Evolutionary conservation across 2,797 vertebrate genomes (phyloP).

Genomic region (Cyprinella venusta): DNA sequence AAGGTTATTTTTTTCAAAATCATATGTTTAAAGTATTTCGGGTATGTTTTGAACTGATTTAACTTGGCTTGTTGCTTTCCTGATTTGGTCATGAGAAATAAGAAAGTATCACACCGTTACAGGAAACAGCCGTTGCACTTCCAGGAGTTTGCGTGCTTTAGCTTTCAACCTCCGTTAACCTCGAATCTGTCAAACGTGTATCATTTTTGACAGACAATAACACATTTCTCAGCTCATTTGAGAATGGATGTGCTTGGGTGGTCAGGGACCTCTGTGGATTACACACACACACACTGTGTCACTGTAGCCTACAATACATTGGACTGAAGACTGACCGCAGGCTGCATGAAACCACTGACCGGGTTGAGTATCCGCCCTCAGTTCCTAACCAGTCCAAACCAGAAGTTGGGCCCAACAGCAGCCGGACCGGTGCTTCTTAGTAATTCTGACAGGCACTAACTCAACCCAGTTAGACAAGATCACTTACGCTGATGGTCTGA

Average conservation of each 20-base stretch:
- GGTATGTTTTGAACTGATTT: background rate
- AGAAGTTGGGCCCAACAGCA: conserved; percentile 41
- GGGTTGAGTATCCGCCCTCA: conserved; percentile 59
- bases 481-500: background rate
- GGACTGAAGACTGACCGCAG: conserved; percentile 65
- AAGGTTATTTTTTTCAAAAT: background rate
- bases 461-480: conserved; percentile 7
- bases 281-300: conserved; percentile 57
- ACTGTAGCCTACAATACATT: conserved; percentile 56
- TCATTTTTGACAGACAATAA: conserved; percentile 62
- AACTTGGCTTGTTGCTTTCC: background rate
- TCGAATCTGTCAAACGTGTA: conserved; percentile 60
- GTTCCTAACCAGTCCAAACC: conserved; percentile 53
- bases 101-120: conserved; percentile 39
- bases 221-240: conserved; percentile 62
- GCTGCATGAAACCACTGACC: conserved; percentile 63
- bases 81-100: conserved; percentile 37
- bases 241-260: conserved; percentile 62
- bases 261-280: conserved; percentile 55
- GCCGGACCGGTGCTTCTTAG: conserved; percentile 33
- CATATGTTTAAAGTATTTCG: background rate
- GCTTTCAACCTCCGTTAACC: conserved; percentile 55
- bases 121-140: conserved; percentile 50
- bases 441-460: conserved; percentile 43
- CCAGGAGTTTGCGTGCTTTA: conserved; percentile 44